Base-by-base conservation (phyloP, 2,113 vertebrate species). In the Tauraco erythrolophus region DNA sequence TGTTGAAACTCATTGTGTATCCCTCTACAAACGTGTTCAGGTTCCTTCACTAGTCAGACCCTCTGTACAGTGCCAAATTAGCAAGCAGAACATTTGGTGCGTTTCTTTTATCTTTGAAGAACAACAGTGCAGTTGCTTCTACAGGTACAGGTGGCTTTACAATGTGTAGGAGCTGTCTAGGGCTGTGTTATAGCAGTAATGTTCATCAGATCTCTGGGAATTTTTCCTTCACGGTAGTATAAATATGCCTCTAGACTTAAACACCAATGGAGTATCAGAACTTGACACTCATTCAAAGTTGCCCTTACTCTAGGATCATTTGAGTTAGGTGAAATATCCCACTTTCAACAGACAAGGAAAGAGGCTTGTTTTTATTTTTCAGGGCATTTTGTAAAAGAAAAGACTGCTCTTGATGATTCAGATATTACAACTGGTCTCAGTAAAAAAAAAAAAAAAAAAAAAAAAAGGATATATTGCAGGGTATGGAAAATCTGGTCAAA, bases 331-430 rank as follows among this genome's bases (percentile, higher is more conserved):
- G 84, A 84, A 91, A 92, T 77, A 92, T 27, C 64, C 53, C 7
- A 21, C 58, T 92, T 95, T 95, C 68, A 80, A 60, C 54, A 88
- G 69, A 56, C 39, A 71, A 65, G 77, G 64, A 41, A 84, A 53
- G 56, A 95, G 84, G 53, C 39, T 75, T 81, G 46, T 28, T 94
- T 95, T 88, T 92, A 51, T 92, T 96, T 95, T 95, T 83, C 39
- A 84, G 39, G 48, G 53, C 3, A 1, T 84, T 95, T 81, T 89
- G 45, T 76, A 64, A 70, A 89, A 96, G 85, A 88, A 62, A 88
- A 92, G 62, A 13, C 61, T 61, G 27, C 37, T 97, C 30, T 78
- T 86, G 43, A 81, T 91, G 94, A 91, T 68, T 96, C 76, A 83
- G 76, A 28, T 81, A 14, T 81, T 92, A 92, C 85, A 92, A 84